Percentiles rank a stretch among this genome's conserved stretches.
Conservation (phyloP, 2,113 vertebrate genomes). For the Neogale vison region DNA sequence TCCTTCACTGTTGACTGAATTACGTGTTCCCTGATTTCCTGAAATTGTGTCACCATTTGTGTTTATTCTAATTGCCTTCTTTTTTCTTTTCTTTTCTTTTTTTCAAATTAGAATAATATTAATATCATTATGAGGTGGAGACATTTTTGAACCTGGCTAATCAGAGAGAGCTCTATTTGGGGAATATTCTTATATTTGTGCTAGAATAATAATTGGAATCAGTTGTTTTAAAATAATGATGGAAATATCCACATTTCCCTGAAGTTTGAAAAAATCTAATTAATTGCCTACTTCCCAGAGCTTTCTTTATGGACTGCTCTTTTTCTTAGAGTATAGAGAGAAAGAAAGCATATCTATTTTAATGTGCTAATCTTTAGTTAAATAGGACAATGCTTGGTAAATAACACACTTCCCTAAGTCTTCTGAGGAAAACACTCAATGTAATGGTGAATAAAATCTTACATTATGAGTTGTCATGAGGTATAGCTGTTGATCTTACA, state of each 20-base stretch:
- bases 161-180: conserved; percentile 8
- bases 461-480: conserved; percentile 81
- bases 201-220: conserved; percentile 35
- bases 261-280: conserved; percentile 51
- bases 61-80: conserved; percentile 44
- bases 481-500: conserved; percentile 83
- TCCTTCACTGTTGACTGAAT: conserved; percentile 48
- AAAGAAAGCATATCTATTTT: conserved; percentile 61
- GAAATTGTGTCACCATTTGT: conserved; percentile 37
- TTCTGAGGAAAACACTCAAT: conserved; percentile 80
- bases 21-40: not conserved
- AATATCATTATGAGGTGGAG: not conserved
- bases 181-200: not conserved
- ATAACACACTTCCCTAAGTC: conserved; percentile 74
- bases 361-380: conserved; percentile 76
- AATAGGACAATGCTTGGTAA: conserved; percentile 81
- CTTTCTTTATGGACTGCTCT: not conserved
- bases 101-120: conserved; percentile 11
- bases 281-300: conserved; percentile 40
- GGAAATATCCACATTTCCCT: not conserved
- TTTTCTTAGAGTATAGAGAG: not conserved
- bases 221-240: conserved; percentile 45
- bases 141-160: conserved; percentile 12
- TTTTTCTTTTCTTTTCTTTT: not conserved
- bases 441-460: conserved; percentile 85